Base-by-base conservation (phyloP, 2,888 invertebrate species). In the Caenorhabditis sp. region DNA sequence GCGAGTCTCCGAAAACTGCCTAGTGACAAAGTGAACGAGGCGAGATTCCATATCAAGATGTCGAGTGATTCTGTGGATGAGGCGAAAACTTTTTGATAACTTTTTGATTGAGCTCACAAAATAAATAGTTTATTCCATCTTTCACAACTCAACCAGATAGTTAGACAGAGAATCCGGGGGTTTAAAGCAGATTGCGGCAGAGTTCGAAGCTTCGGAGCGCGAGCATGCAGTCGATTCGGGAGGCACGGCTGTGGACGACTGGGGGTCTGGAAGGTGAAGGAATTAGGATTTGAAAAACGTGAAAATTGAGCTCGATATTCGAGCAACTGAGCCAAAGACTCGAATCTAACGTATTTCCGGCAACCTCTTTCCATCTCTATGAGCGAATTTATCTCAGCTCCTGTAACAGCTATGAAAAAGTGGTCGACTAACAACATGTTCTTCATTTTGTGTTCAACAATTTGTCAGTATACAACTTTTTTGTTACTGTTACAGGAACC, bases 171-270 rank as follows among this genome's bases (percentile, higher is more conserved):
- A 35, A 22, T 35, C 19, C 47, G 0, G 28, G 22, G 28, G 47
- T 47, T 54, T 73, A 68, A n/a, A 81, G 69, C 41, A 85, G 56
- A 38, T 82, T 82, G 31, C 82, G 74, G 64, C 86, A 86, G 16
- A 86, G 76, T 58, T 86, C 83, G 69, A 83, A 86, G 38, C 83
- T 83, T 38, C 85, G 69, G n/a, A 86, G 73, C 28, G 85, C 82
- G 35, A 86, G 64, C 56, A 86, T 82, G 66, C 86, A 86, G 61
- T 85, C 81, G 75, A 86, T 49, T 44, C 80, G 69, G 0, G 80
- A 82, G 19, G 82, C 70, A 7, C 86, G 80, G 49, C 77, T 82
- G 44, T 85, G 69, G 35, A 86, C 73, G 12, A 73, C 38, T 22
- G 82, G 68, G 2, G 86, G 86, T 56, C 84, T 81, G 56, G 24